Evolutionary conservation across 2,888 invertebrate genomes (phyloP).

Genomic region (Diarsia mendica): DNA sequence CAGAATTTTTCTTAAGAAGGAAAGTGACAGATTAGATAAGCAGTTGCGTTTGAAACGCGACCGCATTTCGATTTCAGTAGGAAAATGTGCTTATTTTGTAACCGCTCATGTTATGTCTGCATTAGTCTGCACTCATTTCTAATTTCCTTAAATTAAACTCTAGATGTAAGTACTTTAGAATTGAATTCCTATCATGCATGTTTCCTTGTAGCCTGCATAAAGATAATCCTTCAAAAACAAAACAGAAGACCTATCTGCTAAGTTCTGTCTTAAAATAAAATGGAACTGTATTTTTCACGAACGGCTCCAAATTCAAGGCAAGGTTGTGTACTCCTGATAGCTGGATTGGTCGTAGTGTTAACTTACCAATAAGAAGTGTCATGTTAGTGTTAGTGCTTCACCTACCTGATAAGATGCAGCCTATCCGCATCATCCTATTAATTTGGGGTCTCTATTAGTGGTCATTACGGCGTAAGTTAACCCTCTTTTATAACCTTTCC

Average conservation of each 20-base stretch:
- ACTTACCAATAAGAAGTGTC: not conserved
- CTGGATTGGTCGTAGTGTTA: too few species aligned
- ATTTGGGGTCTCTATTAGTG: not conserved
- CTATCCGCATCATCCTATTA: too few species aligned
- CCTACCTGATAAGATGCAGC: too few species aligned
- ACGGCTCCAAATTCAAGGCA: not conserved
- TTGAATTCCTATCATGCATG: too few species aligned
- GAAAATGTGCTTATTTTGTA: constrained; percentile 58
- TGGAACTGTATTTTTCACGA: not conserved
- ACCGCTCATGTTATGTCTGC: constrained; percentile 29
- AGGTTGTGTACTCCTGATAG: too few species aligned
- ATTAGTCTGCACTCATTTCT: constrained; percentile 26
- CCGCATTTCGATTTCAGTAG: constrained; percentile 72
- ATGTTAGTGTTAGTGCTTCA: too few species aligned
- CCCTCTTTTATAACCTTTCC: too few species aligned
- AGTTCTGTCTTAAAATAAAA: constrained; percentile 5
- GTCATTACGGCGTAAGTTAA: not conserved
- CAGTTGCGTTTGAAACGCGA: constrained; percentile 58
- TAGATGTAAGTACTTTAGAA: not conserved
- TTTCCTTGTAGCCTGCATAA: not conserved
- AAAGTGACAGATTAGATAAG: constrained; percentile 68
- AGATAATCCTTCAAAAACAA: not conserved
- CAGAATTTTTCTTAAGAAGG: constrained; percentile 57
- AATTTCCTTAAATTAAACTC: constrained; percentile 18
- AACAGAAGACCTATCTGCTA: not conserved